These are phyloP conservation scores for Polypedilum pembai DNA, from an alignment of 1,140 invertebrate genomes.

Conservation along the genomic window DNA sequence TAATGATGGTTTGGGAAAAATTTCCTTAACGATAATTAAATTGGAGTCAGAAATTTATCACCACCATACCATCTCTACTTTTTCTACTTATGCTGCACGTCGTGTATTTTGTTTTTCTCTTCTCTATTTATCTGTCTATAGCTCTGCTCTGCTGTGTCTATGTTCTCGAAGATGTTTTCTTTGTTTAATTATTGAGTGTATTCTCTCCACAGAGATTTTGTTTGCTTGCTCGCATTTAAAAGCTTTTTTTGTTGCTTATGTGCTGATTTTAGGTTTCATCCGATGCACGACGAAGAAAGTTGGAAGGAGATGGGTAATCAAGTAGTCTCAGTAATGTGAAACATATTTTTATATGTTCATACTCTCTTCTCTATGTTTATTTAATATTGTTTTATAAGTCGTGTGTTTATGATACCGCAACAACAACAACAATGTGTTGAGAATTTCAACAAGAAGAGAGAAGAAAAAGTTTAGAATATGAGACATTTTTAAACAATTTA, in stretches of 20 bases:
- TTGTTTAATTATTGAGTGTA: conserved; percentile 19
- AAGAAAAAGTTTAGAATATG: no score
- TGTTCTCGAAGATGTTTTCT: neutral
- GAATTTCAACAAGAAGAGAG: no score
- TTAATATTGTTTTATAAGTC: no score
- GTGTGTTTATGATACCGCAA: no score
- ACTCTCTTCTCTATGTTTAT: no score
- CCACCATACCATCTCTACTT: neutral
- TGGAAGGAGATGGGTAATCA: neutral
- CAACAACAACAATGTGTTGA: no score
- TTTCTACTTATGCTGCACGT: no score
- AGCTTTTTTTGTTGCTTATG: neutral
- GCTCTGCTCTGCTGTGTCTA: neutral
- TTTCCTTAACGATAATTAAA: conserved; percentile 24
- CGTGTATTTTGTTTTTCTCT: no score
- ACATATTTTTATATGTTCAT: neutral
- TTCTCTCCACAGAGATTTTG: neutral
- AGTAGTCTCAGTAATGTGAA: conserved; percentile 10
- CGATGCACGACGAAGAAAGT: no score
- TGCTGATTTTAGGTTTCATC: neutral
- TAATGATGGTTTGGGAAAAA: no score
- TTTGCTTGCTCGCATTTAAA: conserved; percentile 1
- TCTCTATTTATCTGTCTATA: no score
- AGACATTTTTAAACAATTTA: no score
- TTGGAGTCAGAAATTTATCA: conserved; percentile 23